Evolutionary conservation across 2,797 vertebrate species (phyloP), one percentile per base, ranked within the genome.

Genomic region (Jordanella pulchra): DNA sequence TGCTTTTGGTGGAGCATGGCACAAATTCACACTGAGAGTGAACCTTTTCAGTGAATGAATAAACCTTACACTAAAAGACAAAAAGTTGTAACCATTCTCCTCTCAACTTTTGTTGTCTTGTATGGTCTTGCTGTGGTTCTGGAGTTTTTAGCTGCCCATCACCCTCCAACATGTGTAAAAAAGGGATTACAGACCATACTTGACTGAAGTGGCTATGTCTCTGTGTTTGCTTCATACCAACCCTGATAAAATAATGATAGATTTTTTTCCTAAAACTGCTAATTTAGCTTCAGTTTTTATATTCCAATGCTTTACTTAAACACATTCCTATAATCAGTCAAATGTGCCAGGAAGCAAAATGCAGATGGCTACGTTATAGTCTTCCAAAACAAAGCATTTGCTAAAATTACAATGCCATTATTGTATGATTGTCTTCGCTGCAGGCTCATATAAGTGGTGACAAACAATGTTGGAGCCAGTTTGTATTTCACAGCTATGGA

Each of bases 401-500:
- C 1, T 0, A 39, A 61, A 61, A 21, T 35, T 42, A 23, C n/a
- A 5, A 63, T 13, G 58, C 35, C 21, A 13, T 61, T 61, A 44
- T 42, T 30, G 25, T 42, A 39, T 65, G 15, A 71, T 72, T 56
- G 42, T 47, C 21, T 60, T 65, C 21, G 54, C 25, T 32, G 21
- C 55, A 14, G 6, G 17, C 17, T 50, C 39, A 48, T 39, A n/a
- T 30, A 32, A 32, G 53, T 42, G 15, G 14, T 54, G 30, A 79
- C 72, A 73, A 76, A 73, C 35, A 23, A 73, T 74, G 25, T 23
- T 54, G 6, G 54, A 71, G 76, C 73, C 75, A 73, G 76, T 80
- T 82, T 73, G 73, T 25, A 56, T 77, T 72, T 60, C 67, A 14
- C 66, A 80, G 44, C 77, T 28, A 55, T 13, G 10, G 18, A 67